A percentile compares a stretch with the other conserved stretches of the same genome.
These are phyloP conservation scores for Halcyon smyrnensis DNA, from an alignment of 2,797 vertebrate genomes.

Conservation along the genomic window DNA sequence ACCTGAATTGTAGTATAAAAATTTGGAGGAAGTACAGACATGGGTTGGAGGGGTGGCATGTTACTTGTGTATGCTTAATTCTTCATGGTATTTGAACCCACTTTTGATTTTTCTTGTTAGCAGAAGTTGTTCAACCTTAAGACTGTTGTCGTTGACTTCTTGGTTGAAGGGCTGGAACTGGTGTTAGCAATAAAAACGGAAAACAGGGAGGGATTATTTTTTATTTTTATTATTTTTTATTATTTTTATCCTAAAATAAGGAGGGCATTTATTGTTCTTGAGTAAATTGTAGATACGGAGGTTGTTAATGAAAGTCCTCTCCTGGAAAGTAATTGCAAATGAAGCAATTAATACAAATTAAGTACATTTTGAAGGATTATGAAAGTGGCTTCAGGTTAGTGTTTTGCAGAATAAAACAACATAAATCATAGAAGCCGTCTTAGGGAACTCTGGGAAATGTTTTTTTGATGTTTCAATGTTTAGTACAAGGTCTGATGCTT, in stretches of 20 bases:
- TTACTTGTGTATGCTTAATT: not conserved
- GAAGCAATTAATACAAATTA: not conserved
- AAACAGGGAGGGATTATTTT: not conserved
- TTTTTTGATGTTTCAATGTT: not conserved
- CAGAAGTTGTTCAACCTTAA: not conserved
- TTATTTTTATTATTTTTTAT: no score
- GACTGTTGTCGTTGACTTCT: not conserved
- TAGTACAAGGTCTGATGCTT: not conserved
- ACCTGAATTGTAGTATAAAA: not conserved
- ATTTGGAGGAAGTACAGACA: not conserved
- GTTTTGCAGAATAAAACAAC: not conserved
- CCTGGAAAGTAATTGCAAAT: not conserved
- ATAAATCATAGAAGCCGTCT: not conserved
- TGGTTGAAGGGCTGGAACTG: not conserved
- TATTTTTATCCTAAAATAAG: not conserved
- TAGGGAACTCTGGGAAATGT: not conserved
- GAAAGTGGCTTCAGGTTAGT: not conserved
- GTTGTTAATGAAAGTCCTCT: not conserved
- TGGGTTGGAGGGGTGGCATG: not conserved
- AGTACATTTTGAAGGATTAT: not conserved
- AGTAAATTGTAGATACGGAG: not conserved
- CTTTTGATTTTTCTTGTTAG: not conserved
- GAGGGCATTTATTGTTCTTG: not conserved
- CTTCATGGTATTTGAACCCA: not conserved
- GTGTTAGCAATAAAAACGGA: not conserved